A percentile compares a stretch with the other conserved stretches of the same genome.
These are phyloP conservation scores for Zaprionus africanus DNA, from an alignment of 1,140 invertebrate genomes.

Conservation along the genomic window DNA sequence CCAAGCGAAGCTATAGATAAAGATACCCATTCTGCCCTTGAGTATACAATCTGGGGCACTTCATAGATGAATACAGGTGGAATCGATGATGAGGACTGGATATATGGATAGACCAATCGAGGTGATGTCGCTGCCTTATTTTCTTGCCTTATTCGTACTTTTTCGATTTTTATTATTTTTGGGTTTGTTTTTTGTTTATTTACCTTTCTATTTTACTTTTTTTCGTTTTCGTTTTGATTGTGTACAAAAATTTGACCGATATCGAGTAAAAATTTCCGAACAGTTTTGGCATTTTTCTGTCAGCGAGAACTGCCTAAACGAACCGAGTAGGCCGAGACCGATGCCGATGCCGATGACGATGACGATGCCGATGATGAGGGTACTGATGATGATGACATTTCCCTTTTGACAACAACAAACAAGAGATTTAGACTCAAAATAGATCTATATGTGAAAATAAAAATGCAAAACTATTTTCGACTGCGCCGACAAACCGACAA, in stretches of 20 bases:
- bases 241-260: neutral
- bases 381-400: conserved; percentile 22
- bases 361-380: conserved; percentile 47
- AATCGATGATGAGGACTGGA: neutral
- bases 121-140: neutral
- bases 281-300: neutral
- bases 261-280: conserved; percentile 23
- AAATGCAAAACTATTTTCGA: conserved; percentile 11
- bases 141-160: neutral
- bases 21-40: neutral
- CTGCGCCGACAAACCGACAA: neutral
- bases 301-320: neutral
- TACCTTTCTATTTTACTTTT: conserved; percentile 1
- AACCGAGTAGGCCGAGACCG: conserved; percentile 40
- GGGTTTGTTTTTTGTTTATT: conserved; percentile 7
- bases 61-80: neutral
- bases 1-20: conserved; percentile 3
- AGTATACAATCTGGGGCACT: neutral
- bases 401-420: conserved; percentile 17
- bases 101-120: conserved; percentile 8
- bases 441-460: neutral
- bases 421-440: conserved; percentile 14
- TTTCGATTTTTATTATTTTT: conserved; percentile 22
- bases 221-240: conserved; percentile 16
- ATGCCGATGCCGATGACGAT: neutral